phyloP scores from a whole-genome alignment of 1,140 invertebrate genomes.

The Melipona quadrifasciata region DNA sequence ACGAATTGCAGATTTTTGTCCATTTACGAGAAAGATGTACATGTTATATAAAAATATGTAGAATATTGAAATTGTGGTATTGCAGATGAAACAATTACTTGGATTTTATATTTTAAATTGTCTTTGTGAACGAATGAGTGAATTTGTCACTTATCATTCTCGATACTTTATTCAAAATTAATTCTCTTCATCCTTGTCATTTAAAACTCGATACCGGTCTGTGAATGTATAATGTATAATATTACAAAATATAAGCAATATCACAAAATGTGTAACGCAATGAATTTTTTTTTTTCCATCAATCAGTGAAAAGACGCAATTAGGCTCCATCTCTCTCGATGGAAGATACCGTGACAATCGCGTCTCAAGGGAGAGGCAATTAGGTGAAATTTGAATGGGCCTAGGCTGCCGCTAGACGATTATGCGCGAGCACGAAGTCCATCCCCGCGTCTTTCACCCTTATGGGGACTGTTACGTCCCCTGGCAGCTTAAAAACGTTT shows the following conservation, averaged over 20 bases:
- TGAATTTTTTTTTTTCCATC: background rate
- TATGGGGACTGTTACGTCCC: constrained; percentile 14
- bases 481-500: constrained; percentile 58
- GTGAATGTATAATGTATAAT: too few species aligned
- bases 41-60: background rate
- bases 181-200: too few species aligned
- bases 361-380: constrained; percentile 28
- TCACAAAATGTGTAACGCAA: too few species aligned
- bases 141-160: too few species aligned
- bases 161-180: too few species aligned
- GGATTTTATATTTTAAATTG: background rate
- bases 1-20: background rate
- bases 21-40: background rate
- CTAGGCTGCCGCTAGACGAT: constrained; percentile 35
- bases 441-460: constrained; percentile 26
- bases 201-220: too few species aligned
- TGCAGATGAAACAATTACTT: background rate
- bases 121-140: background rate
- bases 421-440: constrained; percentile 45
- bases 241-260: background rate
- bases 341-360: background rate
- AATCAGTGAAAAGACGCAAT: background rate
- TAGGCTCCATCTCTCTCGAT: background rate
- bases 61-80: background rate
- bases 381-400: constrained; percentile 47